Evolutionary conservation across 2,113 vertebrate genomes (phyloP), one percentile per base, ranked within the genome.

Genomic region (Aplodontia rufa): DNA sequence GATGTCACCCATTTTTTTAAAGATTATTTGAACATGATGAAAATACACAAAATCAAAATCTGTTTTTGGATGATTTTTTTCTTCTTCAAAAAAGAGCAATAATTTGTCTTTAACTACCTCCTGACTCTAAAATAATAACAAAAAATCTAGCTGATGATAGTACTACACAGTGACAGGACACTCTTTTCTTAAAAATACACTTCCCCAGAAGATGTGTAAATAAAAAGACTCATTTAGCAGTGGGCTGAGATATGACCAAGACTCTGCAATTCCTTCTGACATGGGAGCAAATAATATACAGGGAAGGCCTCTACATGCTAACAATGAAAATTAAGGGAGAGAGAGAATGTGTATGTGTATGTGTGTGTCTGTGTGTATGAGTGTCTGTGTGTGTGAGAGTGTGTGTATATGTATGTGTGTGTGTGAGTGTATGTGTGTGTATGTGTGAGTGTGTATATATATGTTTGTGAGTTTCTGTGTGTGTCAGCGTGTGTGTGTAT

Each of bases 21-120:
- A 76, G 71, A 74, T 80, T 55, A 45, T 58, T 80, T 90, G 37
- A 87, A 58, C 20, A 17, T 51, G 17, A 35, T 51, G 24, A 79
- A 95, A 80, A 68, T 19, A 8, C 69, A 80, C 4, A 92, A 55
- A 58, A 40, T 72, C 2, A 17, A 53, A 47, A 35, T 68, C 37
- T 76, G 10, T 58, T 76, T 85, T 40, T 62, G 16, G 19, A 32
- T 75, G 11, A 4, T 19, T 62, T 83, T 58, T 26, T 22, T 84
- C n/a, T 19, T 47, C 37, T 64, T 42, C 19, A 42, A 88, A 91
- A 94, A 69, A 72, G 64, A 78, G 14, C 66, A 85, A 35, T 74
- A 53, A 55, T 72, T 55, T 93, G 28, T 47, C 9, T 53, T 30
- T 32, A 17, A 62, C 35, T 24, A 19, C 11, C 5, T 92, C 28